Conservation (phyloP, 2,888 invertebrate species). For the Microctonus aethiopoides region DNA sequence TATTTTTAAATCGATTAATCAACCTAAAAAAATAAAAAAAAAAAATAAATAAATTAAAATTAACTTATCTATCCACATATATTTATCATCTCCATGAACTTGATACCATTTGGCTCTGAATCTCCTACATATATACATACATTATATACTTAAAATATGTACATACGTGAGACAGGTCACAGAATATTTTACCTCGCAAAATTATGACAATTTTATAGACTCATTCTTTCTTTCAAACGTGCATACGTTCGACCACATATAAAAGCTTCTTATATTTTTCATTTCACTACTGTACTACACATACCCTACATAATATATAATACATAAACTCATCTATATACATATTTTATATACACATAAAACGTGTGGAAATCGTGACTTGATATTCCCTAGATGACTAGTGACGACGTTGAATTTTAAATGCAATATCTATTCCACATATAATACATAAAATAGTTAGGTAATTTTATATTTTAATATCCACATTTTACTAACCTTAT, state of each 20-base stretch:
- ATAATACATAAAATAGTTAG: background rate
- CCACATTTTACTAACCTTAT: background rate
- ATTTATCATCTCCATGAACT: no score
- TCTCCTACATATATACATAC: no score
- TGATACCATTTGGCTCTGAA: no score
- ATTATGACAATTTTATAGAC: background rate
- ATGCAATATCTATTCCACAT: background rate
- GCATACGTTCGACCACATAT: no score
- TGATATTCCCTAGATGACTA: background rate
- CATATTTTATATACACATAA: background rate
- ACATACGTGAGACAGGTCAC: background rate
- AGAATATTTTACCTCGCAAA: background rate
- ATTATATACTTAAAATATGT: no score
- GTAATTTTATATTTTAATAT: background rate
- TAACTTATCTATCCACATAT: no score
- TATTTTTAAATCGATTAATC: no score
- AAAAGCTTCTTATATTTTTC: background rate
- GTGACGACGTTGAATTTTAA: constrained; percentile 5
- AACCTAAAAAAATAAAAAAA: no score
- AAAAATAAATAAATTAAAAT: no score
- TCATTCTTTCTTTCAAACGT: background rate
- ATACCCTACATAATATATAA: background rate
- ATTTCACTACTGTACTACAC: background rate
- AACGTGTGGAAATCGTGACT: background rate
- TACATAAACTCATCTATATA: background rate